Percentiles rank a stretch among this genome's conserved stretches.
These are phyloP conservation scores for Ochotona curzoniae DNA, from an alignment of 2,113 vertebrate species.

Conservation along the genomic window DNA sequence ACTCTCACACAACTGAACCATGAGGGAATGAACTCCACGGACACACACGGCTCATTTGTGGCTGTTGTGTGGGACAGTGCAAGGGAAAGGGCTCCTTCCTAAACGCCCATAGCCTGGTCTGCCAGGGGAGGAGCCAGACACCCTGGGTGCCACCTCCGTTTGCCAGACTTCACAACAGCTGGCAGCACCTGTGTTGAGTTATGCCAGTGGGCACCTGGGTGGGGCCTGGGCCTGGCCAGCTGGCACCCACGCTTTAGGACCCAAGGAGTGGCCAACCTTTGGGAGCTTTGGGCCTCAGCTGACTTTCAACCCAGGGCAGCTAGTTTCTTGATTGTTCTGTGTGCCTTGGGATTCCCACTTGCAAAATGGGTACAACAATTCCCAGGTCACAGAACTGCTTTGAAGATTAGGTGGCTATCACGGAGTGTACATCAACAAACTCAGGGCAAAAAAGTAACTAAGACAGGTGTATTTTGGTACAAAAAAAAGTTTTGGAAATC, in stretches of 20 bases:
- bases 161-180: neutral
- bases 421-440: no score
- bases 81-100: neutral
- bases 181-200: slow-evolving; percentile 19
- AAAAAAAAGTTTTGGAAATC: no score
- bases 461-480: no score
- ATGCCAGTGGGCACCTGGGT: neutral
- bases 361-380: neutral
- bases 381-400: neutral
- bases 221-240: neutral
- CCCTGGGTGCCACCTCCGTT: neutral
- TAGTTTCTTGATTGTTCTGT: neutral
- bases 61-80: no score
- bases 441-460: no score
- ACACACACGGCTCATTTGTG: neutral
- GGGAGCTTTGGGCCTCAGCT: neutral
- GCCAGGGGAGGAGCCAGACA: neutral
- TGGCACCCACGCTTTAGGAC: neutral
- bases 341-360: neutral
- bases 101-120: neutral
- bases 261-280: slow-evolving; percentile 8
- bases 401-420: neutral
- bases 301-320: no score
- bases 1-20: neutral
- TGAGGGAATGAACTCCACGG: neutral